Evolutionary conservation across 2,888 invertebrate species (phyloP).

Genomic region (Sceliomorpha sp.): DNA sequence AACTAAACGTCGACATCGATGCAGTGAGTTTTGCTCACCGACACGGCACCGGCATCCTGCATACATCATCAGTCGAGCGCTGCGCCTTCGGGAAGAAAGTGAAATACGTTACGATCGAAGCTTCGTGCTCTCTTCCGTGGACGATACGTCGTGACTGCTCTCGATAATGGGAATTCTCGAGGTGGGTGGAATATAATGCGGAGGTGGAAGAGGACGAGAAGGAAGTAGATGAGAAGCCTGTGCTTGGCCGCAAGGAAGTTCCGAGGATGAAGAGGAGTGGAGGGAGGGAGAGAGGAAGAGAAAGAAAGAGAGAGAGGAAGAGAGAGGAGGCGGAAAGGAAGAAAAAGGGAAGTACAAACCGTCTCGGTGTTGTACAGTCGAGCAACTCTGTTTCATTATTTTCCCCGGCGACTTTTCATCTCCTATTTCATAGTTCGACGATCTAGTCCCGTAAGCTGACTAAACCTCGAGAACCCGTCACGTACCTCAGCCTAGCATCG

Average conservation of each 20-base stretch:
- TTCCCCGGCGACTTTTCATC: slow-evolving; percentile 71
- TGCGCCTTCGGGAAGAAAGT: slow-evolving; percentile 72
- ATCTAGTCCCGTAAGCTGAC: slow-evolving; percentile 49
- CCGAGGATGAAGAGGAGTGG: slow-evolving; percentile 29
- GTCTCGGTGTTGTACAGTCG: slow-evolving; percentile 22
- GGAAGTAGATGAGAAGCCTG: slow-evolving; percentile 43
- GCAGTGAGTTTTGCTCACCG: slow-evolving; percentile 41
- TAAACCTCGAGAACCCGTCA: slow-evolving; percentile 36
- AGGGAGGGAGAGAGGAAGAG: slow-evolving; percentile 32
- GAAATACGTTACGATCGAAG: slow-evolving; percentile 70
- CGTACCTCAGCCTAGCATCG: slow-evolving; percentile 33
- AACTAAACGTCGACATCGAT: slow-evolving; percentile 41
- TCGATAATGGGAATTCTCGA: slow-evolving; percentile 72
- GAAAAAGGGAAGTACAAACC: slow-evolving; percentile 23
- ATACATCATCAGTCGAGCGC: slow-evolving; percentile 63
- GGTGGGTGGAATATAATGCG: slow-evolving; percentile 69
- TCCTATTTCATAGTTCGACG: slow-evolving; percentile 63
- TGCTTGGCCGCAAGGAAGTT: slow-evolving; percentile 41
- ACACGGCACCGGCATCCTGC: slow-evolving; percentile 54
- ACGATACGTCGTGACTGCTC: slow-evolving; percentile 71
- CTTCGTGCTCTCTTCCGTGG: slow-evolving; percentile 61
- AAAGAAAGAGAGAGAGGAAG: slow-evolving; percentile 24
- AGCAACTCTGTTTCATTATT: slow-evolving; percentile 46
- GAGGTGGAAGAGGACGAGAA: slow-evolving; percentile 48
- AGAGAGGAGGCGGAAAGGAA: slow-evolving; percentile 19